Evolutionary conservation across 2,888 invertebrate genomes (phyloP).

Genomic region (Drosophila macrospina): DNA sequence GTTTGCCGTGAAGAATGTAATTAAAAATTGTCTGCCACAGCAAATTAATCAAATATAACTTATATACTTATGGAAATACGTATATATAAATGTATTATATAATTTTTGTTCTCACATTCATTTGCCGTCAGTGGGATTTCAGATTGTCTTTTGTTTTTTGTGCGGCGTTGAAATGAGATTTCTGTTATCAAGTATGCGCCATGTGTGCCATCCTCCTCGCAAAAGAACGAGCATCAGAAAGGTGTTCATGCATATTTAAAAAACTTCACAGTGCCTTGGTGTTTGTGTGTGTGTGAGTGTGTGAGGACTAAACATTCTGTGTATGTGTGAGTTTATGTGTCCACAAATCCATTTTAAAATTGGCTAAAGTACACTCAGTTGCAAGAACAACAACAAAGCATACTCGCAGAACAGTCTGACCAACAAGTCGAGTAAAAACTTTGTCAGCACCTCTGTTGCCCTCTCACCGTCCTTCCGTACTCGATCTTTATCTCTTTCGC

Average conservation of each 20-base stretch:
- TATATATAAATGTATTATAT: slow-evolving; percentile 8
- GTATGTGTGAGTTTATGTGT: slow-evolving; percentile 31
- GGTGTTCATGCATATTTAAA: slow-evolving; percentile 78
- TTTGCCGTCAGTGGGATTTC: slow-evolving; percentile 3
- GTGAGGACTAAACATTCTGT: neutral
- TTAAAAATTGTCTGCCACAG: neutral
- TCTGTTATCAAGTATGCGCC: slow-evolving; percentile 69
- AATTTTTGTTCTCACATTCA: slow-evolving; percentile 15
- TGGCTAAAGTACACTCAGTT: slow-evolving; percentile 41
- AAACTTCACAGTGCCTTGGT: slow-evolving; percentile 49
- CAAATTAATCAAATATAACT: neutral
- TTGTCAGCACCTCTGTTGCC: slow-evolving; percentile 25
- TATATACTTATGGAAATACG: neutral
- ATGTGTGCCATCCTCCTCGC: slow-evolving; percentile 26
- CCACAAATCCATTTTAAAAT: slow-evolving; percentile 65
- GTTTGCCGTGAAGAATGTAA: neutral
- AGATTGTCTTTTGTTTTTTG: slow-evolving; percentile 37
- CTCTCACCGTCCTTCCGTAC: neutral
- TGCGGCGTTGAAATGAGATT: slow-evolving; percentile 60
- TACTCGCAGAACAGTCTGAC: slow-evolving; percentile 29
- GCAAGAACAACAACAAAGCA: slow-evolving; percentile 34
- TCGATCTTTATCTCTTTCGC: slow-evolving; percentile 4
- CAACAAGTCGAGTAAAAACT: slow-evolving; percentile 46
- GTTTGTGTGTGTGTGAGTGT: neutral
- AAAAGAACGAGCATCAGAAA: slow-evolving; percentile 37